Evolutionary conservation across 2,888 invertebrate genomes (phyloP).

Genomic region (Selenia dentaria): DNA sequence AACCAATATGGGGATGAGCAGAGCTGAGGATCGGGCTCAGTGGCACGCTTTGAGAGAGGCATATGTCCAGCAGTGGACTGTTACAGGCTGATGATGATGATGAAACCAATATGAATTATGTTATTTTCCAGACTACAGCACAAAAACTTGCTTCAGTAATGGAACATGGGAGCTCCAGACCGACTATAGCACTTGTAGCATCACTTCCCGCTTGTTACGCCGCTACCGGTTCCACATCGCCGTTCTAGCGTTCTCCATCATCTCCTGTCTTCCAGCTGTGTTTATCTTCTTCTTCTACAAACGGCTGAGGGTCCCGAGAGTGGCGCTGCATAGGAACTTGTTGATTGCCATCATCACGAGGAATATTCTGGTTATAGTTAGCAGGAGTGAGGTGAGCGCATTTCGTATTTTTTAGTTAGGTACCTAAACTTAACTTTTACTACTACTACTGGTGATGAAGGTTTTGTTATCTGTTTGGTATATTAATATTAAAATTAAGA

Average conservation of each 20-base stretch:
- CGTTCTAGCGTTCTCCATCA: slow-evolving; percentile 77
- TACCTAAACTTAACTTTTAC: no score
- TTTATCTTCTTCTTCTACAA: slow-evolving; percentile 83
- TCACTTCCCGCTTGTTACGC: slow-evolving; percentile 76
- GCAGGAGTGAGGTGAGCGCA: slow-evolving; percentile 76
- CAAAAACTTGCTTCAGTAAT: slow-evolving; percentile 80
- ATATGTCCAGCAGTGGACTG: no score
- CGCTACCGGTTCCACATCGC: slow-evolving; percentile 83
- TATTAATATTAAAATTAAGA: no score
- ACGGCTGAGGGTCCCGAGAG: slow-evolving; percentile 78
- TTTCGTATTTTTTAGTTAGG: no score
- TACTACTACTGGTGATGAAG: no score
- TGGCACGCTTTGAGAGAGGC: no score
- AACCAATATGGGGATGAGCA: no score
- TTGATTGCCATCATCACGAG: slow-evolving; percentile 84
- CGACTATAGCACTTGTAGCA: slow-evolving; percentile 83
- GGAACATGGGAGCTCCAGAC: slow-evolving; percentile 85
- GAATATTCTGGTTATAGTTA: slow-evolving; percentile 83
- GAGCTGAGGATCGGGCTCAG: no score
- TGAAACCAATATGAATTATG: no score
- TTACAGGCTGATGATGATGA: no score
- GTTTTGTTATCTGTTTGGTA: no score
- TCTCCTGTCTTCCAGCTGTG: slow-evolving; percentile 83
- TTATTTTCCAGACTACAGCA: slow-evolving; percentile 77
- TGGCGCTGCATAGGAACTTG: slow-evolving; percentile 85